Conservation (phyloP, 2,113 vertebrate genomes). For the Peromyscus californicus region DNA sequence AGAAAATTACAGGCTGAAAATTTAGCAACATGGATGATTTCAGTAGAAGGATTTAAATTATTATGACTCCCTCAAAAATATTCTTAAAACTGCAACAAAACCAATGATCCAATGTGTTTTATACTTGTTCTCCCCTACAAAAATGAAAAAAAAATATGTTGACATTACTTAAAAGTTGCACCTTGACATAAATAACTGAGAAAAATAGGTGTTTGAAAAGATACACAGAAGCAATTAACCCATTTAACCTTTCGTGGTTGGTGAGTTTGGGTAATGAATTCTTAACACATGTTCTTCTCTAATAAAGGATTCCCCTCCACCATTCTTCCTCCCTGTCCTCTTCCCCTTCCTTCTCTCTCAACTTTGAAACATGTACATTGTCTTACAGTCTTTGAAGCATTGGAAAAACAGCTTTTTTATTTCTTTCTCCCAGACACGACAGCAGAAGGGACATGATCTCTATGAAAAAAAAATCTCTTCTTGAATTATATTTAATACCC, state of each 20-base stretch:
- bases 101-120: conserved; percentile 67
- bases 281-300: conserved; percentile 50
- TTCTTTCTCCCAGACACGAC: conserved; percentile 34
- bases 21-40: conserved; percentile 75
- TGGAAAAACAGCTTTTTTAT: neutral
- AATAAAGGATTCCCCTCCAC: conserved; percentile 26
- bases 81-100: conserved; percentile 76
- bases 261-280: conserved; percentile 50
- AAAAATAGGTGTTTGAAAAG: conserved; percentile 23
- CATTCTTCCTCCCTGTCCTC: neutral
- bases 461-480: neutral
- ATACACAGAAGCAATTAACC: conserved; percentile 58
- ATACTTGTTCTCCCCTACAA: conserved; percentile 44
- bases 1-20: conserved; percentile 79
- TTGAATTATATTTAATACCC: neutral
- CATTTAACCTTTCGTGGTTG: conserved; percentile 64
- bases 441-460: conserved; percentile 3
- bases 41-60: conserved; percentile 76
- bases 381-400: neutral
- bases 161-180: conserved; percentile 56
- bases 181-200: conserved; percentile 45
- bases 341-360: neutral
- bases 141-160: conserved; percentile 68
- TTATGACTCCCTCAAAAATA: conserved; percentile 74
- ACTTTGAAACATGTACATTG: neutral